Evolutionary conservation across 2,797 vertebrate genomes (phyloP), one percentile per base, ranked within the genome.

Genomic region (Steatocranus sp.): DNA sequence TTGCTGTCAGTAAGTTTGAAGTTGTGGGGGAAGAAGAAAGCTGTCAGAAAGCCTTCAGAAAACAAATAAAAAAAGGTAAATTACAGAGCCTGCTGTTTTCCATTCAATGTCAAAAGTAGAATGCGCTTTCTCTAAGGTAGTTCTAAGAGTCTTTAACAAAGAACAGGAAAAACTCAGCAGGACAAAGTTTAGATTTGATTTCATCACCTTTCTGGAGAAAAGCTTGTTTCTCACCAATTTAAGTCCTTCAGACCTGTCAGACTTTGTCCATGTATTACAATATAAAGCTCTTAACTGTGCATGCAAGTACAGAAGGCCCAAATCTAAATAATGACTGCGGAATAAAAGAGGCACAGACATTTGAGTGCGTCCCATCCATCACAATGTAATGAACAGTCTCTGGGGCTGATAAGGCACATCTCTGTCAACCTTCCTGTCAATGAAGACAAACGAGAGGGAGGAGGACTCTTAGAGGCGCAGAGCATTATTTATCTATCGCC

Each of bases 371-470:
- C 85, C 83, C 84, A 92, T 94, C 91, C 89, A 92, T 94, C 92
- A 92, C 84, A 76, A 77, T 86, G 83, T 84, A 83, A 91, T 79
- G 83, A 89, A 85, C 81, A 82, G 70, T 91, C 88, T 87, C 90
- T 68, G 75, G 87, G 89, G 88, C 83, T 89, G 86, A 93, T 92
- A 88, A 91, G 88, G 86, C 88, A 89, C 86, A 76, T 91, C 88
- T 88, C 87, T 93, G 93, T 93, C 93, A 93, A 87, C 86, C 41
- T 84, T 80, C 82, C 89, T 89, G 91, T 92, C 92, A 91, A 93
- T 94, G 92, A 94, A 94, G 92, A 94, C 90, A 92, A 93, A 93
- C 23, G 89, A 93, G 41, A 46, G 87, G 58, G 85, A 88, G 83
- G 83, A 80, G 36, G 77, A 80, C 51, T 89, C 53, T 50, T 58